Evolutionary conservation across 2,797 vertebrate species (phyloP).

Genomic region (Eurystomus glaucurus): DNA sequence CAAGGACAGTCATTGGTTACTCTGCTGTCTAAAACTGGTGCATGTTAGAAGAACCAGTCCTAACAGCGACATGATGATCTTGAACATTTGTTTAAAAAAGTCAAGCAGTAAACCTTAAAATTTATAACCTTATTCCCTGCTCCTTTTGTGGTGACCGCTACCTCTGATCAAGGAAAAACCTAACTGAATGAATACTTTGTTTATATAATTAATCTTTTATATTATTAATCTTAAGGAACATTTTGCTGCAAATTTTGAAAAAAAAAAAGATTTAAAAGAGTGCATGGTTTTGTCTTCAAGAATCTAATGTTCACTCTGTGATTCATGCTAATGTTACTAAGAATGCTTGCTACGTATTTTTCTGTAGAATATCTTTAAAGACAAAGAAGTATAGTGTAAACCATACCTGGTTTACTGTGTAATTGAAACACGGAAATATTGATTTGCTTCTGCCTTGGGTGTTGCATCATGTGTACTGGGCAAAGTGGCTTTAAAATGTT

Average conservation of each 20-base stretch:
- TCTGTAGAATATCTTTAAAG: background rate
- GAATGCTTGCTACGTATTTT: background rate
- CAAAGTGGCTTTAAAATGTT: constrained; percentile 9
- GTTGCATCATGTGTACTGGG: background rate
- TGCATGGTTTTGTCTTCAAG: background rate
- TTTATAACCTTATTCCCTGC: background rate
- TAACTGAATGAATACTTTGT: background rate
- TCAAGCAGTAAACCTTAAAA: background rate
- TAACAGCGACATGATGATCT: background rate
- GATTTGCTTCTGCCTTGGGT: background rate
- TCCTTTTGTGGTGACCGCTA: background rate
- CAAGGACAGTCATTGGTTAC: background rate
- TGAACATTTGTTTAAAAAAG: background rate
- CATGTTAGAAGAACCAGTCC: background rate
- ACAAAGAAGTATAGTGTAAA: background rate
- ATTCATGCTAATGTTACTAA: background rate
- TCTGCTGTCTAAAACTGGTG: background rate
- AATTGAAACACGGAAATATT: background rate
- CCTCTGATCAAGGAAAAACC: background rate
- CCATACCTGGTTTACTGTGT: background rate
- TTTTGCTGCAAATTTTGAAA: background rate
- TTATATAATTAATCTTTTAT: background rate
- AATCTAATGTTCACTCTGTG: background rate
- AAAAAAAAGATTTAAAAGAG: background rate
- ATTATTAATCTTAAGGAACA: background rate